These are phyloP conservation scores for Encarsia formosa DNA, from an alignment of 2,888 invertebrate genomes.

Conservation along the genomic window DNA sequence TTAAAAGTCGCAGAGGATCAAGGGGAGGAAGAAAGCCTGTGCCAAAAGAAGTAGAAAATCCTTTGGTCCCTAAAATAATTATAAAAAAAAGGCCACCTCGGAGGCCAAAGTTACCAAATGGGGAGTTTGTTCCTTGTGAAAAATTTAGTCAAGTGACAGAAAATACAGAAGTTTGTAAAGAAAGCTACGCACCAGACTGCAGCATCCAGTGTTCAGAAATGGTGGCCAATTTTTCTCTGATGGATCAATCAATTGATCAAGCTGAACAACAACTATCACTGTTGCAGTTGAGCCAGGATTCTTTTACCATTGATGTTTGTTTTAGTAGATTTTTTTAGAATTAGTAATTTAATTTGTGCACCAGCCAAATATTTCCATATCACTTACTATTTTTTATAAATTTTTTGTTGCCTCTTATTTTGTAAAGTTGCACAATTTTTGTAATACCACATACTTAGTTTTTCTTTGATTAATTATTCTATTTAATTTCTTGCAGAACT, in stretches of 20 bases:
- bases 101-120: slow-evolving; percentile 12
- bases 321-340: too few relatives aligned
- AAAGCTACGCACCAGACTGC: not conserved
- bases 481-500: too few relatives aligned
- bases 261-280: not conserved
- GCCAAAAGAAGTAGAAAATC: not conserved
- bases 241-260: not conserved
- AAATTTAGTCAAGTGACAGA: not conserved
- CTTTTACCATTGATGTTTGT: not conserved
- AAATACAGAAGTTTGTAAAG: not conserved
- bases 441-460: too few relatives aligned
- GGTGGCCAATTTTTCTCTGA: not conserved
- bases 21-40: slow-evolving; percentile 1
- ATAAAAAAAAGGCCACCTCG: slow-evolving; percentile 19
- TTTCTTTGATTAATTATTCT: too few relatives aligned
- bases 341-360: too few relatives aligned
- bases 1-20: not conserved
- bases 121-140: not conserved
- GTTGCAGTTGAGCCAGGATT: slow-evolving; percentile 1
- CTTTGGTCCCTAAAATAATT: not conserved
- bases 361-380: too few relatives aligned
- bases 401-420: too few relatives aligned
- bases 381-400: too few relatives aligned
- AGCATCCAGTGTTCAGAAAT: not conserved
- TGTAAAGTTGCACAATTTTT: too few relatives aligned